Conservation (phyloP, 2,113 vertebrate genomes). For the Archocentrus centrarchus region DNA sequence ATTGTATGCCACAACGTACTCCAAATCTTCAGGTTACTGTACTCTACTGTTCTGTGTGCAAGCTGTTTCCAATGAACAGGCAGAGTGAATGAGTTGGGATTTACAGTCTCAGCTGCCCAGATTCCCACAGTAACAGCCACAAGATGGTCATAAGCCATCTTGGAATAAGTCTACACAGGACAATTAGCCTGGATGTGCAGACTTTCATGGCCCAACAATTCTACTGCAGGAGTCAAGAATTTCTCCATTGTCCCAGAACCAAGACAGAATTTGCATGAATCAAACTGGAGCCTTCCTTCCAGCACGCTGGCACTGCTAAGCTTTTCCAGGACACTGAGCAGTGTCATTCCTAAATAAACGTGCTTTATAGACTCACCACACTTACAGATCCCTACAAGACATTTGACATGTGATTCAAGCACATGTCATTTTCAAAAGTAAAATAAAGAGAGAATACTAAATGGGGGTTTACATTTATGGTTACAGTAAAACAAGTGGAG, state of each 20-base stretch:
- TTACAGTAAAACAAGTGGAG: not conserved
- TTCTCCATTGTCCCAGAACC: not conserved
- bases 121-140: not conserved
- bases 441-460: not conserved
- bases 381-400: not conserved
- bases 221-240: not conserved
- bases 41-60: not conserved
- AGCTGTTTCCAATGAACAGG: not conserved
- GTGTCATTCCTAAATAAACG: constrained; percentile 10
- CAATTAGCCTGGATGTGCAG: not conserved
- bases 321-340: constrained; percentile 5
- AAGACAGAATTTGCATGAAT: constrained; percentile 17
- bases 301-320: not conserved
- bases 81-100: not conserved
- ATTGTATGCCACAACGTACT: not conserved
- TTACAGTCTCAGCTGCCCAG: not conserved
- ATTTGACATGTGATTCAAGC: not conserved
- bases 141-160: not conserved
- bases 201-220: not conserved
- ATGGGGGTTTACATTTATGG: not conserved
- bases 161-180: not conserved
- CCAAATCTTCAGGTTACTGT: fast-evolving
- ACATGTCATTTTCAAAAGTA: not conserved
- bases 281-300: not conserved
- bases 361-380: not conserved